A percentile compares a stretch with the other conserved stretches of the same genome.
These are phyloP conservation scores for Drosophila dives DNA, from an alignment of 2,888 invertebrate species.

Conservation along the genomic window DNA sequence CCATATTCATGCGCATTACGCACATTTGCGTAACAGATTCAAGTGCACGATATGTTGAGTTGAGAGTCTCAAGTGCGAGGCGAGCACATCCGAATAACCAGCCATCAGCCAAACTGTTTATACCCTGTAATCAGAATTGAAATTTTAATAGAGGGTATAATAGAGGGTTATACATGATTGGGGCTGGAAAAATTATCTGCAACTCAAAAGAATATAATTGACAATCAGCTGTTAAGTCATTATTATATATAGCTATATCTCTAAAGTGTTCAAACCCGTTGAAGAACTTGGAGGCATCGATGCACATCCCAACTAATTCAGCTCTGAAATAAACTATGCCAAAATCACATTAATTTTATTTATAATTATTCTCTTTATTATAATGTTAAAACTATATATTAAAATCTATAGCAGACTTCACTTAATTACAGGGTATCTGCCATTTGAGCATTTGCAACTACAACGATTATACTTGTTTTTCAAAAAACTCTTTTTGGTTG, in stretches of 20 bases:
- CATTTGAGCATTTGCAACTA: not conserved
- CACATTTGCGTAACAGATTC: conserved; percentile 80
- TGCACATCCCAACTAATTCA: not conserved
- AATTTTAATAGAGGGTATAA: not conserved
- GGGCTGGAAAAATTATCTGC: not conserved
- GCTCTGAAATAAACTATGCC: not conserved
- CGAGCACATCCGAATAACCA: conserved; percentile 48
- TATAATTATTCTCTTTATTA: not conserved
- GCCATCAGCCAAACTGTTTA: conserved; percentile 27
- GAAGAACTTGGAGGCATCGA: not conserved
- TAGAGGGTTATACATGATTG: not conserved
- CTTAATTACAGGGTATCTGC: conserved; percentile 3
- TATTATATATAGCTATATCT: not conserved
- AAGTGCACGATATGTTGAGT: conserved; percentile 67
- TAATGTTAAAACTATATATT: not conserved
- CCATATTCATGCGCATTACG: conserved; percentile 76
- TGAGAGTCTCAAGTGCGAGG: conserved; percentile 66
- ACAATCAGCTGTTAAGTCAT: not conserved
- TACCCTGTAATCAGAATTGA: conserved; percentile 8
- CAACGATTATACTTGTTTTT: conserved; percentile 12
- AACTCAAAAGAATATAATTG: not conserved
- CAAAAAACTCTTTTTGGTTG: conserved; percentile 33
- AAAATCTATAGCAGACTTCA: not conserved
- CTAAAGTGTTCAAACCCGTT: not conserved
- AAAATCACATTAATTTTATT: not conserved